Evolutionary conservation across 2,888 invertebrate species (phyloP), one percentile per base, ranked within the genome.

Genomic region (Eupeodes luniger): DNA sequence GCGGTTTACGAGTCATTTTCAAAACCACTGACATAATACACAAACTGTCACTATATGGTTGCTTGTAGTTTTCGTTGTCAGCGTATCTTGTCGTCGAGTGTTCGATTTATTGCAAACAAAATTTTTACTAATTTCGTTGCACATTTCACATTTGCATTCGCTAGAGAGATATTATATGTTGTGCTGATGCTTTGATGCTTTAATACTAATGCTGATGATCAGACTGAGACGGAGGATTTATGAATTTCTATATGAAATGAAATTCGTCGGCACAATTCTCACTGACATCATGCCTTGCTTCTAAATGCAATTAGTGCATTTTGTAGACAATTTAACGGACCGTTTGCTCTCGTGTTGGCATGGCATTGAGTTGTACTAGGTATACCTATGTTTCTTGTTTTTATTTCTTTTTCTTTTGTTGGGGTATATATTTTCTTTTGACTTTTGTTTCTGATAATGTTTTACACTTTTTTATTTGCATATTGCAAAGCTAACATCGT

Each of bases 221-320:
- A 40, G 40, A 40, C 6, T 40, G 9, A 7, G 6, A 9, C 69
- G 12, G 16, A 51, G 69, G 34, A 40, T 55, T 70, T 70, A 44
- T 70, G 70, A 19, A 19, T 12, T 53, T n/a, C 4, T 6, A 66
- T 66, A 47, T 47, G 47, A 64, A 66, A 47, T 47, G 47, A 64
- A 66, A 47, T 16, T 66, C 19, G 44, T 66, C 40, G 27, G 44
- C 51, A 67, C n/a, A 40, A 19, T 51, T 49, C 69, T 34, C 57
- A 57, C 64, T 76, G 69, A 83, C 69, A 61, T 83, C 78, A 78
- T 74, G 83, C 72, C 16, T 83, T 67, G 78, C 67, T 55, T 75
- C 36, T 55, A 59, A 76, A 85, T 85, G 62, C 84, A 85, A 70
- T 75, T 76, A 76, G 80, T 64, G 84, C 80, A 75, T 51, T 59